Percentiles rank a stretch among this genome's conserved stretches.
Evolutionary conservation across 2,113 vertebrate genomes (phyloP).

Genomic region (Rhinogobius similis): DNA sequence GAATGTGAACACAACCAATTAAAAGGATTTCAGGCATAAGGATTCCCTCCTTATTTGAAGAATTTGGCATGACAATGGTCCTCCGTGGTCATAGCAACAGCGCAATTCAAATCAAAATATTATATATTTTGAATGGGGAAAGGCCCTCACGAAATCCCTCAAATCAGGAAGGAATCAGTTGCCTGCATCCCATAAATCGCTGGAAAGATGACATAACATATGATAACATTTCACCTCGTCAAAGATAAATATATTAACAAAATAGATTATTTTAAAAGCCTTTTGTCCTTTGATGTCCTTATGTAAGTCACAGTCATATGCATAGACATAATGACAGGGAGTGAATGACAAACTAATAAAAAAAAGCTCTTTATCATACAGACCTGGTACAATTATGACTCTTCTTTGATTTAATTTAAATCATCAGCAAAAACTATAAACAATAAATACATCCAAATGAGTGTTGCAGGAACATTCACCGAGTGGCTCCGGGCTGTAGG

Average conservation of each 20-base stretch:
- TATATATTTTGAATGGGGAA: too few species aligned
- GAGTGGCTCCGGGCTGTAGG: slow-evolving; percentile 47
- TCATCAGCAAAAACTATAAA: slow-evolving; percentile 31
- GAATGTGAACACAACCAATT: too few species aligned
- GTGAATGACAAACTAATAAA: not conserved
- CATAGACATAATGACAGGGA: not conserved
- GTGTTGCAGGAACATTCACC: slow-evolving; percentile 54
- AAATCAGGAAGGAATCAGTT: too few species aligned
- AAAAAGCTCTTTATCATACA: not conserved
- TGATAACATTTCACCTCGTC: not conserved
- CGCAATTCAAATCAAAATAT: too few species aligned
- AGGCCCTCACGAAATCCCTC: too few species aligned
- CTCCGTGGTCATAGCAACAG: too few species aligned
- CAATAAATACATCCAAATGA: slow-evolving; percentile 59
- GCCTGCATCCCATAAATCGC: too few species aligned
- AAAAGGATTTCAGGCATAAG: too few species aligned
- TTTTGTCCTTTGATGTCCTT: not conserved
- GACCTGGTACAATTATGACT: slow-evolving; percentile 13
- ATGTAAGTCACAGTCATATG: not conserved
- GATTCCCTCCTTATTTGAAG: too few species aligned
- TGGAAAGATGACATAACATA: not conserved
- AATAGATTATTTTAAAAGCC: not conserved
- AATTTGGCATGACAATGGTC: too few species aligned
- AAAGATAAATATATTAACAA: not conserved
- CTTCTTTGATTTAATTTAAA: slow-evolving; percentile 19